A percentile compares a stretch with the other conserved stretches of the same genome.
Evolutionary conservation across 2,797 vertebrate genomes (phyloP).

Genomic region (Peromyscus melanophrys): DNA sequence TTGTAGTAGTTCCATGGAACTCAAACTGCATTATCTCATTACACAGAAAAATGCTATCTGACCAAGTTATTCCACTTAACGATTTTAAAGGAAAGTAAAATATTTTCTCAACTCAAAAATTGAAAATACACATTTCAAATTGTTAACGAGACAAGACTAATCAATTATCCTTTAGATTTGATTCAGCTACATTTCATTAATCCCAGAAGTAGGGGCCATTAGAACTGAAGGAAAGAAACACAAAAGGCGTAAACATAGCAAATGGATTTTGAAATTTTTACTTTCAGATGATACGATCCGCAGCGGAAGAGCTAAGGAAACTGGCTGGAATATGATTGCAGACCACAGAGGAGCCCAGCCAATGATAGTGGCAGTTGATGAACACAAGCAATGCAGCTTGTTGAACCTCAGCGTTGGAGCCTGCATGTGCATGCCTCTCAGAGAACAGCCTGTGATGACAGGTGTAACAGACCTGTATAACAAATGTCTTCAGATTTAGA

Average conservation of each 20-base stretch:
- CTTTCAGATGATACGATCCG: background rate
- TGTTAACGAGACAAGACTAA: background rate
- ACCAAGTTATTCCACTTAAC: background rate
- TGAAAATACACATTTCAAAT: background rate
- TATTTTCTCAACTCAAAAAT: background rate
- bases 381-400: background rate
- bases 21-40: background rate
- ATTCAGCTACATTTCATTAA: background rate
- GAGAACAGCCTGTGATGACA: background rate
- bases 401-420: too few relatives aligned
- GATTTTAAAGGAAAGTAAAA: conserved; percentile 8
- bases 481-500: background rate
- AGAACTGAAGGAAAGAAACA: background rate
- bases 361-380: background rate
- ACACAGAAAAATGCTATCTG: background rate
- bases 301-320: background rate
- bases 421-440: background rate
- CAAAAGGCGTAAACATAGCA: background rate
- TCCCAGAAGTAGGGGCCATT: background rate
- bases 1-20: background rate
- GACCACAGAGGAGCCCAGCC: background rate
- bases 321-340: background rate
- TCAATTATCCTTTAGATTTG: background rate
- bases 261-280: background rate
- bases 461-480: background rate